Conservation (phyloP, 2,113 vertebrate species). For the Microcebus tavaratra region DNA sequence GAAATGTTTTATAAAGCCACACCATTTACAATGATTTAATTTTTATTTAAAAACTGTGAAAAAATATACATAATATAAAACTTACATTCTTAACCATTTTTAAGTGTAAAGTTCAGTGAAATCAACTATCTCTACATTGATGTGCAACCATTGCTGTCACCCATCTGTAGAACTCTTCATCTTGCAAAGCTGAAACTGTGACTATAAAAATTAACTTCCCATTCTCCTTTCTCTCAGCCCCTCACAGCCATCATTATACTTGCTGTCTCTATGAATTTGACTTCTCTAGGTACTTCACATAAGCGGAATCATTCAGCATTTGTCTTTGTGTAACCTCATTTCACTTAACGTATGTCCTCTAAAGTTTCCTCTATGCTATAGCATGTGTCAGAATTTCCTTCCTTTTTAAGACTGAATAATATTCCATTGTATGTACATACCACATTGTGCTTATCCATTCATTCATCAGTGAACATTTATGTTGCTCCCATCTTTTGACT, state of each 20-base stretch:
- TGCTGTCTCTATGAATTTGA: background rate
- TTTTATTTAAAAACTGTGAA: background rate
- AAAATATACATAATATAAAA: background rate
- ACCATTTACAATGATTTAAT: background rate
- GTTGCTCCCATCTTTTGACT: background rate
- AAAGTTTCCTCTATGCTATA: background rate
- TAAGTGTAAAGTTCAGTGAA: background rate
- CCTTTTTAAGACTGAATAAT: background rate
- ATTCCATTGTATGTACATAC: background rate
- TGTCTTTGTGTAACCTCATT: background rate
- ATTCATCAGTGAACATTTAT: background rate
- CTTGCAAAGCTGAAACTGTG: background rate
- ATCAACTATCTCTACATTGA: background rate
- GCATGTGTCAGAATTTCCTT: background rate
- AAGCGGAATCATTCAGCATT: background rate
- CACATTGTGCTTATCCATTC: background rate
- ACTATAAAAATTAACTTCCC: background rate
- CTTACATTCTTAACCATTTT: background rate
- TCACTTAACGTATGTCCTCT: background rate
- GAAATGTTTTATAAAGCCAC: background rate
- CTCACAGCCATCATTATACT: background rate
- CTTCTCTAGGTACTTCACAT: background rate
- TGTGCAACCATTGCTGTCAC: background rate
- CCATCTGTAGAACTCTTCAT: background rate
- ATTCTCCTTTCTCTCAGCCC: background rate